Percentiles rank a stretch among this genome's conserved stretches.
Conservation (phyloP, 2,797 vertebrate species). For the Gadopsis bispinosus region DNA sequence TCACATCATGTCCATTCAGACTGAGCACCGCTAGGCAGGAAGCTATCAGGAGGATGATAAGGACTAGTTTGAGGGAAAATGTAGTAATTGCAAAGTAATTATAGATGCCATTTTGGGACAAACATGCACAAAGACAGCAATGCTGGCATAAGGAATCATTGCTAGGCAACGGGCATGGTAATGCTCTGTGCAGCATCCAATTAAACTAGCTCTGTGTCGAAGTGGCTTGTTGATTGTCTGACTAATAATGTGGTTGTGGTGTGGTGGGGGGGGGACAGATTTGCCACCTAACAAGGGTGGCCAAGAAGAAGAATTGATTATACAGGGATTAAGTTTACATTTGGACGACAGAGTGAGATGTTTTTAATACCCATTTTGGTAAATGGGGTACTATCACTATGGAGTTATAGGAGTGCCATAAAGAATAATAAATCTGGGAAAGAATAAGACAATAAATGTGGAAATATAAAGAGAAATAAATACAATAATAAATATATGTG, state of each 20-base stretch:
- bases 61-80: conserved; percentile 52
- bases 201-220: conserved; percentile 76
- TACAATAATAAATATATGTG: no score
- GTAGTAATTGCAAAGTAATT: conserved; percentile 71
- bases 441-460: no score
- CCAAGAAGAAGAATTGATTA: conserved; percentile 70
- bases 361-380: conserved; percentile 49
- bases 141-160: conserved; percentile 66
- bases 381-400: conserved; percentile 7
- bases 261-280: conserved; percentile 65
- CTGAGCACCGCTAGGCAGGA: conserved; percentile 15
- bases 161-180: conserved; percentile 82
- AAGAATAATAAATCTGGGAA: no score
- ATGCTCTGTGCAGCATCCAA: conserved; percentile 76
- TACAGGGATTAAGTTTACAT: conserved; percentile 67
- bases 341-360: conserved; percentile 45
- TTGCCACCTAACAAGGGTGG: conserved; percentile 70
- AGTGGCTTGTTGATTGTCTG: conserved; percentile 81
- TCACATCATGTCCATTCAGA: conserved; percentile 37
- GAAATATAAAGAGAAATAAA: no score
- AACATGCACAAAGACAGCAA: conserved; percentile 57
- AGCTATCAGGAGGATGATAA: conserved; percentile 39
- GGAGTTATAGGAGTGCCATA: no score
- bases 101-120: conserved; percentile 60
- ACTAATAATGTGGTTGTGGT: conserved; percentile 67